Evolutionary conservation across 2,888 invertebrate species (phyloP).

Genomic region (Epiblema foenella): DNA sequence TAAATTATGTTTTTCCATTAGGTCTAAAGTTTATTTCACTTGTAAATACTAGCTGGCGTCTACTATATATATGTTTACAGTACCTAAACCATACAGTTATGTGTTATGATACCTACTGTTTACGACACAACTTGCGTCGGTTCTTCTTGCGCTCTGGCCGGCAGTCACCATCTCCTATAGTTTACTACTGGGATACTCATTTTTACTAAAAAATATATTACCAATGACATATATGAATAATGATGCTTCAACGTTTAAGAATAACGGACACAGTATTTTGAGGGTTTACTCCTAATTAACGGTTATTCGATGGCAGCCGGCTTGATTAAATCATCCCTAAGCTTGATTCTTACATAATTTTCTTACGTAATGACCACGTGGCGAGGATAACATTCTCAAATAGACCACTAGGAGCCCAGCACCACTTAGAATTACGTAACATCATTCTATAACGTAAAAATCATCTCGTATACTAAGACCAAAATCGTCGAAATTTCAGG

Average conservation of each 20-base stretch:
- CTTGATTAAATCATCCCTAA: constrained; percentile 53
- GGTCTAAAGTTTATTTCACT: constrained; percentile 3
- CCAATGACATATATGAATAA: too few species aligned
- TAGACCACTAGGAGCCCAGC: constrained; percentile 28
- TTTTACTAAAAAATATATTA: background rate
- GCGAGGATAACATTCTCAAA: constrained; percentile 49
- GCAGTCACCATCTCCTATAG: background rate
- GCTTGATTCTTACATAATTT: constrained; percentile 68
- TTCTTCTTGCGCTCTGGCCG: constrained; percentile 5
- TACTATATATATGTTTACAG: constrained; percentile 39
- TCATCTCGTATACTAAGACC: constrained; percentile 36
- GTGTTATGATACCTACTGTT: constrained; percentile 29
- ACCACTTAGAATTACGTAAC: constrained; percentile 44
- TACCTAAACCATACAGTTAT: constrained; percentile 29
- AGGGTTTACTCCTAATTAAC: constrained; percentile 12
- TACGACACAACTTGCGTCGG: constrained; percentile 36
- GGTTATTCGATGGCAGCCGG: constrained; percentile 29
- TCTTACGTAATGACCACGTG: constrained; percentile 75
- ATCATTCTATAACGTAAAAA: constrained; percentile 42
- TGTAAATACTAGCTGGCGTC: constrained; percentile 1
- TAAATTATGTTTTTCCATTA: constrained; percentile 17
- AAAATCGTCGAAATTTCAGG: constrained; percentile 34
- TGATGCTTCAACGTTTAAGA: background rate
- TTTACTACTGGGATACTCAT: background rate
- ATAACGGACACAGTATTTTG: background rate